Base-by-base conservation (phyloP, 2,888 invertebrate species). In the Lottia scabra region DNA sequence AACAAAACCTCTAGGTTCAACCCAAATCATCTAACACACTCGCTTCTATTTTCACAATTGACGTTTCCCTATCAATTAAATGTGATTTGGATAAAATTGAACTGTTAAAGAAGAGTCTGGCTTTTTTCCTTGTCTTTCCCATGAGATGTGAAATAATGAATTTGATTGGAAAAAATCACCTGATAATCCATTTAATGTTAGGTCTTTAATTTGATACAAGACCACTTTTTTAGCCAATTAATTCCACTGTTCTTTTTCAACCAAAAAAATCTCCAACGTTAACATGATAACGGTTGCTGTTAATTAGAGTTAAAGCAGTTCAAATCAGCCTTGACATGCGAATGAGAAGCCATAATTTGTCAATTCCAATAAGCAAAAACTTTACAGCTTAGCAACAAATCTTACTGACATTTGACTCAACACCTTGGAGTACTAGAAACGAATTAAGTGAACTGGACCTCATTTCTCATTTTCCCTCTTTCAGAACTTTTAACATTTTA, bases 41-140 rank as follows among this genome's bases (percentile, higher is more conserved):
- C 38, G 56, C n/a, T 19, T 56, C 56, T 56, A 56, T 56, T 56
- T 56, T 23, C 56, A 56, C n/a, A 19, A 56, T 13, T 56, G 56
- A 56, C 56, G 23, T 56, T 56, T 56, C 23, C 56, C 56, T 56
- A 56, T 56, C 56, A 56, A 56, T 56, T 56, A 56, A 56, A 19
- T 56, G 56, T 56, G 56, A 56, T 56, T 56, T 56, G 19, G 38
- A 23, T 56, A 56, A 56, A 56, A 56, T 23, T 56, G 19, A 56
- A 23, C 56, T 56, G 23, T 23, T 56, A 56, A 56, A 56, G 56
- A 56, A 56, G 23, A 56, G 56, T 19, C 56, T 56, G 23, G 23
- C 56, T 56, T 56, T 56, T 56, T 23, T 19, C 19, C 56, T 23
- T 1, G 12, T 12, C 23, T 56, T 13, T 56, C 13, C 23, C 56